phyloP scores from a whole-genome alignment of 2,113 vertebrate species.

The Cariama cristata region DNA sequence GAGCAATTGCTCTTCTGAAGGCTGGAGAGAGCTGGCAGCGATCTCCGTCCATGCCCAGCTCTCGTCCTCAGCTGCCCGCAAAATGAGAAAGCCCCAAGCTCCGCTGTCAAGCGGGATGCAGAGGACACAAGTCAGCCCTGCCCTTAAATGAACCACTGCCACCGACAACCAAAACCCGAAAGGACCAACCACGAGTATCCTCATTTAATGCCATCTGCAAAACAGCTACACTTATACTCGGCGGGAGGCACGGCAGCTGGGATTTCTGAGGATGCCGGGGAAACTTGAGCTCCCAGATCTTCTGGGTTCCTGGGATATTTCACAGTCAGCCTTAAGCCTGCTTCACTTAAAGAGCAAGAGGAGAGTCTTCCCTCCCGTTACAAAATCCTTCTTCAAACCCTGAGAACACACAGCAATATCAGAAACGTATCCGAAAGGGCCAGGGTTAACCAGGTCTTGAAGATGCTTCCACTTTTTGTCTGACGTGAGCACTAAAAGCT shows the following conservation, averaged over 20 bases:
- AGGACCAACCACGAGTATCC: not conserved
- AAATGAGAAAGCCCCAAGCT: not conserved
- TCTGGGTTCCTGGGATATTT: not conserved
- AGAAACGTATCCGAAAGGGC: not conserved
- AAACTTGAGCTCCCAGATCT: not conserved
- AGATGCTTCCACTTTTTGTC: not conserved
- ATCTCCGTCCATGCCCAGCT: not conserved
- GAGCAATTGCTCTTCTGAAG: not conserved
- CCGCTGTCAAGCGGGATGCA: not conserved
- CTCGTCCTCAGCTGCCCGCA: not conserved
- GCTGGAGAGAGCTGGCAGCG: not conserved
- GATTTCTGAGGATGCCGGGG: not conserved
- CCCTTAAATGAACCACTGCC: not conserved
- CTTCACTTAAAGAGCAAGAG: not conserved
- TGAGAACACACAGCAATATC: not conserved
- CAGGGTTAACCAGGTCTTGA: not conserved
- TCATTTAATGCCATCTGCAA: not conserved
- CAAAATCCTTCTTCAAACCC: not conserved
- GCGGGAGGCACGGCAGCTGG: not conserved
- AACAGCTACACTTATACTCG: not conserved
- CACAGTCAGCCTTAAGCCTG: not conserved
- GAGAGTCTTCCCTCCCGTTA: not conserved
- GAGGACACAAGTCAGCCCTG: not conserved
- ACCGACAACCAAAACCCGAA: accelerated
- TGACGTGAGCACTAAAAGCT: not conserved